Base-by-base conservation (phyloP, 2,797 vertebrate genomes). In the Danionella dracula region DNA sequence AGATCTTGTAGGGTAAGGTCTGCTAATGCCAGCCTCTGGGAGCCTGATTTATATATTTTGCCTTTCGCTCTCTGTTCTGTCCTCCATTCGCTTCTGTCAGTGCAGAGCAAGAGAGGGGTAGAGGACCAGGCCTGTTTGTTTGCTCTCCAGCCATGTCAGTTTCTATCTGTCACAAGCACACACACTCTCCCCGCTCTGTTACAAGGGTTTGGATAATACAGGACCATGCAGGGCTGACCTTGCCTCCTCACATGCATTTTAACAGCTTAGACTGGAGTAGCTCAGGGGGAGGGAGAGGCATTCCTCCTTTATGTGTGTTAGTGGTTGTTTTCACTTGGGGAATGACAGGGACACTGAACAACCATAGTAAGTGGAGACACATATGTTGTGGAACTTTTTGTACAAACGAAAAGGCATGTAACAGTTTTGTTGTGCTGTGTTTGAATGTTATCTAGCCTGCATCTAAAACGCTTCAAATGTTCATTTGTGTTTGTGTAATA, bases 261-360 rank as follows among this genome's bases (percentile, higher is more conserved):
- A 70, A 16, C 32, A 10, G 38, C 35, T 16, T 4, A 59, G 17
- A 44, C 60, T 45, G 34, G 40, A 57, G 20, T 8, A 62, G 60
- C 11, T 77, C 80, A 81, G 63, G 69, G 69, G 78, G 85, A 72
- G 76, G 79, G 84, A 85, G 84, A 84, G 79, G 79, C 49, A 79
- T 80, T 21, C 12, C 4, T 38, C n/a, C 7, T 48, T 32, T 42
- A 20, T 55, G 13, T 59, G 41, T 49, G n/a, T 7, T 40, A 40
- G 32, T 35, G 45, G 31, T 37, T 42, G 44, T 72, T 11, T 4
- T 65, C 12, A 9, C 21, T 20, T 40, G 46, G 13, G 23, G 23
- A n/a, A n/a, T n/a, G n/a, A n/a, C n/a, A n/a, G 64, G 53, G 37
- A 35, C 42, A 45, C n/a, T n/a, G 57, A 54, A 31, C 54, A 55